Evolutionary conservation across 2,888 invertebrate genomes (phyloP).

Genomic region (Trissoscelio sp.): DNA sequence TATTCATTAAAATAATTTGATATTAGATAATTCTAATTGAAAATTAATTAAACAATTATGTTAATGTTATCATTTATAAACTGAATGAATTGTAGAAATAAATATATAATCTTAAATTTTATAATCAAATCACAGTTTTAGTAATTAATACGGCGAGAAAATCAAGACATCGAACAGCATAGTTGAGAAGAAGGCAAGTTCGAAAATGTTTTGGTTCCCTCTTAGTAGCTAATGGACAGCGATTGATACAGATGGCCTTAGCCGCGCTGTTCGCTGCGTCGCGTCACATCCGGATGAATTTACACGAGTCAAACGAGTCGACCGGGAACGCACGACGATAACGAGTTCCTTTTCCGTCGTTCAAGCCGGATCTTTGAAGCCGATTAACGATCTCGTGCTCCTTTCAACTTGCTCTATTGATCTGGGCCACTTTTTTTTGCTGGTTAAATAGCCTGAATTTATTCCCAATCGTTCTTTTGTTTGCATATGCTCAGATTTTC

Average conservation of each 20-base stretch:
- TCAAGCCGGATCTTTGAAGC: slow-evolving; percentile 70
- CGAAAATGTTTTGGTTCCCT: slow-evolving; percentile 55
- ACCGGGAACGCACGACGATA: slow-evolving; percentile 75
- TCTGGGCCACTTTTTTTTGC: slow-evolving; percentile 56
- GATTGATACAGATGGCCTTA: slow-evolving; percentile 81
- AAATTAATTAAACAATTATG: too few species aligned
- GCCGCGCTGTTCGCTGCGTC: slow-evolving; percentile 73
- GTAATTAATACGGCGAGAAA: slow-evolving; percentile 7
- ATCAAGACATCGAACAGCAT: slow-evolving; percentile 3
- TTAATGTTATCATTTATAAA: too few species aligned
- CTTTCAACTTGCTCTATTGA: slow-evolving; percentile 64
- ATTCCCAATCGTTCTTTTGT: slow-evolving; percentile 44
- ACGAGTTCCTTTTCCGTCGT: slow-evolving; percentile 78
- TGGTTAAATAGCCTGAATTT: slow-evolving; percentile 15
- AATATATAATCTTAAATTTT: not conserved
- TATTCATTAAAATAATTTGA: too few species aligned
- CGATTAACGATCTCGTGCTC: slow-evolving; percentile 70
- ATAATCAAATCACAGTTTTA: not conserved
- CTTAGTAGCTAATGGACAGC: slow-evolving; percentile 77
- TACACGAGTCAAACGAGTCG: slow-evolving; percentile 80
- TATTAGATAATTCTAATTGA: too few species aligned
- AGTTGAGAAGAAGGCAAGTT: slow-evolving; percentile 48
- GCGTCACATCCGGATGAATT: slow-evolving; percentile 83
- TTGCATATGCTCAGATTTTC: too few species aligned
- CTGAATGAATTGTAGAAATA: too few species aligned